phyloP scores from a whole-genome alignment of 2,113 vertebrate genomes.

The Alethe castanea region DNA sequence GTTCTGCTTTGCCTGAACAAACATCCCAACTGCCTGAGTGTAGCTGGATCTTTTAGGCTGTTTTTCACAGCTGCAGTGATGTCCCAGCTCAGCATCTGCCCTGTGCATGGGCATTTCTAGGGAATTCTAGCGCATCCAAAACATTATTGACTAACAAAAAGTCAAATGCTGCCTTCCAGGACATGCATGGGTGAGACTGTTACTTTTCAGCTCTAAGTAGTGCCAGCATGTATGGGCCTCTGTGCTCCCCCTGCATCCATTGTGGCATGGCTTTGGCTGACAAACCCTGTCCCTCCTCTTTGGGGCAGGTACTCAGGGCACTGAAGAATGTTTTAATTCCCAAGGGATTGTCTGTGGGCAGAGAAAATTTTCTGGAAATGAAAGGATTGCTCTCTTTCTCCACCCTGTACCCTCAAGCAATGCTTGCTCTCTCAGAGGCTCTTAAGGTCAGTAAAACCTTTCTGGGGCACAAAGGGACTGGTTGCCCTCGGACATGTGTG shows the following conservation, averaged over 20 bases:
- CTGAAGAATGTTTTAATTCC: constrained; percentile 49
- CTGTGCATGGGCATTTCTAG: not conserved
- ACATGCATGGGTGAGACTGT: not conserved
- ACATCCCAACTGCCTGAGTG: not conserved
- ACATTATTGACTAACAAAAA: not conserved
- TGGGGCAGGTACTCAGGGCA: not conserved
- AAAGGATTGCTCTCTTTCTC: constrained; percentile 1
- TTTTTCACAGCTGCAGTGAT: not conserved
- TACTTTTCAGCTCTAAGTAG: not conserved
- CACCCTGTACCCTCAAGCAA: not conserved
- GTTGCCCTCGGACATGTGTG: not conserved
- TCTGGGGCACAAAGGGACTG: not conserved
- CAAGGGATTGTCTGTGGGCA: not conserved
- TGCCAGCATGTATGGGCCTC: rapidly evolving
- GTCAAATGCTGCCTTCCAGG: not conserved
- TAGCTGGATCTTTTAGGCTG: not conserved
- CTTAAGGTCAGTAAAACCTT: constrained; percentile 59
- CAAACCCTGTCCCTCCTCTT: not conserved
- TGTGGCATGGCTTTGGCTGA: not conserved
- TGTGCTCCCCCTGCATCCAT: not conserved
- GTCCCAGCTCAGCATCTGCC: not conserved
- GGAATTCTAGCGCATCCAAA: not conserved
- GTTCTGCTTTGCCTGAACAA: not conserved
- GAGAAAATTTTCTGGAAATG: not conserved
- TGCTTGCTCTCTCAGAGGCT: not conserved